Evolutionary conservation across 2,888 invertebrate genomes (phyloP).

Genomic region (Oscheius myriophilus): DNA sequence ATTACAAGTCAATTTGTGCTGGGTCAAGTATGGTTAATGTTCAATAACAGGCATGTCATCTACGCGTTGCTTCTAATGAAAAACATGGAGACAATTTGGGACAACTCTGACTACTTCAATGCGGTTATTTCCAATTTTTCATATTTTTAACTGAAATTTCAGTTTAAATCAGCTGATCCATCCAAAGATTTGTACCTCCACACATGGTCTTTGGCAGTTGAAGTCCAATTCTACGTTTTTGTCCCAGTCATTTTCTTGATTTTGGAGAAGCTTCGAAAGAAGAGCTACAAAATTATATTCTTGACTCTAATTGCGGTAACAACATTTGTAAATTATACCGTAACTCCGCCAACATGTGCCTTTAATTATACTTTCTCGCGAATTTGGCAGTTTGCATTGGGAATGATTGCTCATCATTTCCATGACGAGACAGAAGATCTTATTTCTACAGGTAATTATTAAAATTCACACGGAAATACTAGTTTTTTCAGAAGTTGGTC

Average conservation of each 20-base stretch:
- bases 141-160: not conserved
- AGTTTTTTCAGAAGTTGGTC: too few species aligned
- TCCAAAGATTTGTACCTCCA: conserved; percentile 9
- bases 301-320: not conserved
- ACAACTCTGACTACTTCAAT: not conserved
- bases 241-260: not conserved
- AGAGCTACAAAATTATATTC: not conserved
- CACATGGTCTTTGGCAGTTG: conserved; percentile 10
- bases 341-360: not conserved
- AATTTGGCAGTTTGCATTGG: conserved; percentile 8
- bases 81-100: conserved; percentile 15
- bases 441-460: too few species aligned
- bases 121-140: not conserved
- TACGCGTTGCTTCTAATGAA: not conserved
- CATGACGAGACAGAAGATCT: too few species aligned
- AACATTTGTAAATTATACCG: not conserved
- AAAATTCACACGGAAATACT: too few species aligned
- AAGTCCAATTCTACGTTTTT: conserved; percentile 13
- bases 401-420: not conserved
- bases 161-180: not conserved
- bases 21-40: not conserved
- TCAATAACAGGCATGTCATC: not conserved
- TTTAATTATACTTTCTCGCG: conserved; percentile 1
- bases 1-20: not conserved
- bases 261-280: not conserved